These are phyloP conservation scores for Cossypha heuglini DNA, from an alignment of 2,797 vertebrate genomes.

Conservation along the genomic window DNA sequence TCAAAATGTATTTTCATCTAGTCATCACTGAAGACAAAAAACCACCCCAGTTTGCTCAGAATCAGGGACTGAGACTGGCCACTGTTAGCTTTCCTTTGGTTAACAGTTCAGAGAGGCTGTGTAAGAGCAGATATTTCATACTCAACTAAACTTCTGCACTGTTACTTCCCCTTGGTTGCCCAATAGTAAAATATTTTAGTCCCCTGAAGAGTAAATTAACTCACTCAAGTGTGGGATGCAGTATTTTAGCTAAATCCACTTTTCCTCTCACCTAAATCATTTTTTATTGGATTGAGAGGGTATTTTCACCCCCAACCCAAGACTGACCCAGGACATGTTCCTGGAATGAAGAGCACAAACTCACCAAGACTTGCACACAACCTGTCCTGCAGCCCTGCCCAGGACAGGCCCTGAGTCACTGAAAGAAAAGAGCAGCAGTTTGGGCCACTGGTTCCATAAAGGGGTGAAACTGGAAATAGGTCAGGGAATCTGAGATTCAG, in stretches of 20 bases:
- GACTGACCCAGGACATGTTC: accelerated
- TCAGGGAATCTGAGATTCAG: background rate
- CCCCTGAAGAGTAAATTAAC: background rate
- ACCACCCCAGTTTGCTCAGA: background rate
- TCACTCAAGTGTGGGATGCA: background rate
- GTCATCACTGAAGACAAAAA: background rate
- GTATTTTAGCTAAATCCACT: background rate
- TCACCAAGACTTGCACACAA: accelerated
- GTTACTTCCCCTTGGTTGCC: background rate
- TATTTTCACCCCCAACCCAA: background rate
- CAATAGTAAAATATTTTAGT: background rate
- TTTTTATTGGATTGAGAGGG: background rate
- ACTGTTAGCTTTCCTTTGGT: background rate
- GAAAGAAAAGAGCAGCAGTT: background rate
- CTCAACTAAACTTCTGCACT: background rate
- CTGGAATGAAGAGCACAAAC: background rate
- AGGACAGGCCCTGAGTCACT: background rate
- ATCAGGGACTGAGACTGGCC: background rate
- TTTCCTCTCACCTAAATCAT: background rate
- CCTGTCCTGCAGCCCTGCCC: background rate
- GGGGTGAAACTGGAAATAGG: background rate
- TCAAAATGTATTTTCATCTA: constrained; percentile 19
- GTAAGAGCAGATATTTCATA: background rate
- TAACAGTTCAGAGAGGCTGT: background rate
- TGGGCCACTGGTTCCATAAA: background rate